Evolutionary conservation across 2,888 invertebrate genomes (phyloP).

Genomic region (Saturnia pavonia): DNA sequence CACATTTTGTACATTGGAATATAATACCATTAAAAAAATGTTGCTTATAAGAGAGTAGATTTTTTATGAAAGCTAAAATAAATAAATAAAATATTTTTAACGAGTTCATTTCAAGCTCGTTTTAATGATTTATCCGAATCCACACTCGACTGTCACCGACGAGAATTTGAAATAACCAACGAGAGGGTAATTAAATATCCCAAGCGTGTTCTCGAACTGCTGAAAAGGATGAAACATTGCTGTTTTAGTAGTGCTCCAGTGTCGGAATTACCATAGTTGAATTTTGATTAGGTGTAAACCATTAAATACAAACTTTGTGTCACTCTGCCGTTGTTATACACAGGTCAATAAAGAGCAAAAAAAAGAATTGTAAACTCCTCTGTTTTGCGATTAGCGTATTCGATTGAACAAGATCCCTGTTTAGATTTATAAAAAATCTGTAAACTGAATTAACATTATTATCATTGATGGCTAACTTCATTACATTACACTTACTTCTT

Average conservation of each 20-base stretch:
- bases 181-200: slow-evolving; percentile 32
- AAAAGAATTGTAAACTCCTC: no score
- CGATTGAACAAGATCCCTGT: no score
- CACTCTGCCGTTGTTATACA: slow-evolving; percentile 33
- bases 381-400: no score
- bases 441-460: no score
- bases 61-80: no score
- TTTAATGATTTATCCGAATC: not conserved
- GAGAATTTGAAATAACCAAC: slow-evolving; percentile 21
- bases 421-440: no score
- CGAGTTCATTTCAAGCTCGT: not conserved
- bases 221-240: slow-evolving; percentile 31
- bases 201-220: slow-evolving; percentile 24
- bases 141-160: not conserved
- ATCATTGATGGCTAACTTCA: no score
- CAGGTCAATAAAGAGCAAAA: not conserved
- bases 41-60: no score
- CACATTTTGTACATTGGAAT: no score
- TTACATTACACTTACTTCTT: no score
- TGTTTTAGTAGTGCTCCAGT: slow-evolving; percentile 56
- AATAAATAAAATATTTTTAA: not conserved
- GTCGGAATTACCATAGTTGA: slow-evolving; percentile 72
- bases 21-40: no score
- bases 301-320: slow-evolving; percentile 47
- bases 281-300: slow-evolving; percentile 75